Base-by-base conservation (phyloP, 1,140 invertebrate genomes). In the Drosophila rufa region DNA sequence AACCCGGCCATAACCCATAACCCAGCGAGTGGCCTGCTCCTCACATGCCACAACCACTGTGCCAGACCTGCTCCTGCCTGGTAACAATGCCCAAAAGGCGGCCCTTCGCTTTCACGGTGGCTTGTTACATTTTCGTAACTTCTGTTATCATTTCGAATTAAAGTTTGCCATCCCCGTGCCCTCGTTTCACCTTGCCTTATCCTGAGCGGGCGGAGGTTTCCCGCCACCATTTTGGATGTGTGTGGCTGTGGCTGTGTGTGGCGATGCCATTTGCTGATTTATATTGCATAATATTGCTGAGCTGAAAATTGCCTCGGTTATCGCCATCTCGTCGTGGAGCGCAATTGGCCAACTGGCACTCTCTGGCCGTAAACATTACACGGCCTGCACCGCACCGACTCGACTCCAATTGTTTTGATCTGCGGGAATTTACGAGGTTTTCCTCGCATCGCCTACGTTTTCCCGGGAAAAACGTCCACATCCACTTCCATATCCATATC, bases 141-240 rank as follows among this genome's bases (percentile, higher is more conserved):
- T 89, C 80, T 89, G 84, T 89, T 81, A 89, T 89, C 85, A 89
- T 89, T 89, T 90, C 78, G 78, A 89, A 89, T 81, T 75, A 75
- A 90, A 84, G 64, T 81, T 55, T 80, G 67, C 46, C 68, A 53
- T 42, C 46, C 51, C 62, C 50, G 57, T 55, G 17, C 43, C 33
- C 46, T 17, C 22, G 38, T 25, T 74, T 61, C 64, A 78, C 75
- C 75, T 78, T 69, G 74, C 47, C 62, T 45, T 43, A 69, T 42
- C 62, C 62, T 12, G 33, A n/a, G 6, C 61, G 47, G 42, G 25
- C 17, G 43, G 53, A 3, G 22, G 22, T 45, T 59, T 38, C 48
- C 55, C 40, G 14, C 12, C 55, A 56, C 73, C 59, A 70, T 46
- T 55, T 50, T 56, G 22, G 43, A 27, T 48, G 9, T 55, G 55